Base-by-base conservation (phyloP, 2,113 vertebrate species). In the Hyla sarda region DNA sequence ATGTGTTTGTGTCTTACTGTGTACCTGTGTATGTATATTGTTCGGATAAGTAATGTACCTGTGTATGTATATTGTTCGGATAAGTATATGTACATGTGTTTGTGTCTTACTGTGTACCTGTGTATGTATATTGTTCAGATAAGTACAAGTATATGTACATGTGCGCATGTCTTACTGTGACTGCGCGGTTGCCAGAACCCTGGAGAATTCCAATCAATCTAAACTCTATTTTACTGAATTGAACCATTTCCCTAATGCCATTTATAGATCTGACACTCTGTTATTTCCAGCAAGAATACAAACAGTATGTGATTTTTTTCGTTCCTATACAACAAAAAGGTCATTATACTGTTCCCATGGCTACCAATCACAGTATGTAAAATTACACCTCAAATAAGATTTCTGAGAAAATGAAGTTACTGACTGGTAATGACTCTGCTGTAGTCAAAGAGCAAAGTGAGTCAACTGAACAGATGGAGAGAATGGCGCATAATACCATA, bases 281-380 rank as follows among this genome's bases (percentile, higher is more conserved):
- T 90, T 91, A 88, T 92, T 92, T 92, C 89, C 90, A 90, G 89
- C 90, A 89, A 89, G 89, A 91, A 91, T 89, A 90, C 71, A 91
- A 90, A 91, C 89, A 89, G 88, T 90, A 88, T 91, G 92, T 90
- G 92, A 73, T 83, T 73, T 83, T 73, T 83, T 83, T 93, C 91
- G 89, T 90, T 93, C 92, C 92, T 91, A 90, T 88, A 92, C 89
- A 92, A 92, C 89, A 88, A 72, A 87, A 89, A 91, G 89, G 86
- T 92, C 91, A 92, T 92, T 88, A 92, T 90, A 89, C 89, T 16
- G 41, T 95, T 91, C 89, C 95, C 92, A 93, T 94, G 92, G 92
- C 91, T 41, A 95, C 94, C 88, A 88, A 86, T 88, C 92, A 41
- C 41, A 90, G 93, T 89, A 91, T 91, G 91, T 89, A 88, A 91